Conservation (phyloP, 2,888 invertebrate genomes). For the Imbricaverruca yamaguchii region DNA sequence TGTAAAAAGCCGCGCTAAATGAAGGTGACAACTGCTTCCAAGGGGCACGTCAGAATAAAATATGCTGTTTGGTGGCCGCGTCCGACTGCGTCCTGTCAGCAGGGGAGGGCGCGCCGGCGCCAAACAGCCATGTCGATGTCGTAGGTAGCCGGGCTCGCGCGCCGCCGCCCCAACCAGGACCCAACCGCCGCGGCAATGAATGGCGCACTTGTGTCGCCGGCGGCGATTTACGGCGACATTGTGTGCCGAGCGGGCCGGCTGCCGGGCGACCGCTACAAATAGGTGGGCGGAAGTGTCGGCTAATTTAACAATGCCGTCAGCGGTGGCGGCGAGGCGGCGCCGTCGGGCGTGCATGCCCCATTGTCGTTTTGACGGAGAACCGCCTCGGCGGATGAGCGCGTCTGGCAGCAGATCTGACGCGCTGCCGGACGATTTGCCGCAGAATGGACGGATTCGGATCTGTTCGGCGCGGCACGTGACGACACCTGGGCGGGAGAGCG, state of each 20-base stretch:
- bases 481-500: background rate
- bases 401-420: background rate
- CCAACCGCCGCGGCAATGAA: background rate
- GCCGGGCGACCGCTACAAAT: background rate
- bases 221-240: constrained; percentile 11
- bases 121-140: background rate
- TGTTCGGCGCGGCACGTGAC: background rate
- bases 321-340: background rate
- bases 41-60: constrained; percentile 6
- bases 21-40: constrained; percentile 12
- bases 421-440: background rate
- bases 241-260: background rate
- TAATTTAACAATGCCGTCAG: background rate
- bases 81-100: constrained; percentile 10
- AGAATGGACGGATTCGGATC: background rate
- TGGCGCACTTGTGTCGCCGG: constrained; percentile 17
- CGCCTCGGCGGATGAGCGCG: background rate
- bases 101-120: background rate
- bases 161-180: too few relatives aligned
- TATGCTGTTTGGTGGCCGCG: constrained; percentile 8
- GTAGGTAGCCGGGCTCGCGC: too few relatives aligned
- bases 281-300: background rate
- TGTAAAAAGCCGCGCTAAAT: constrained; percentile 2
- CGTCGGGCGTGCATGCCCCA: background rate
- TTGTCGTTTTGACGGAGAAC: background rate